Base-by-base conservation (phyloP, 2,113 vertebrate species). In the Tragelaphus imberbis region DNA sequence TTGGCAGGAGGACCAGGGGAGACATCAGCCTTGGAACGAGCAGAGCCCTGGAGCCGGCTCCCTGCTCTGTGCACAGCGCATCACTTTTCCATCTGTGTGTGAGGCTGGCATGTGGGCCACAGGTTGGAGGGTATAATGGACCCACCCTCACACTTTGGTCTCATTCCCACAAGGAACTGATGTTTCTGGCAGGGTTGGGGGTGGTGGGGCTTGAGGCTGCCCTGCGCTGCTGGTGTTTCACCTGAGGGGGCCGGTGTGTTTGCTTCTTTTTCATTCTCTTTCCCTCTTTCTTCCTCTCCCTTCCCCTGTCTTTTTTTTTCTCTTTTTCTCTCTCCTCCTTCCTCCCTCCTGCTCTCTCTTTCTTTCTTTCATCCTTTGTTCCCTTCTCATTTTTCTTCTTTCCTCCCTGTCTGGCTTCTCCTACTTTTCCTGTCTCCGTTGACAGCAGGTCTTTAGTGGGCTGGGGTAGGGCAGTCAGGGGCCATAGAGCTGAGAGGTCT, bases 1-100 rank as follows among this genome's bases (percentile, higher is more conserved):
- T 94, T 96, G 97, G 96, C 97, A 94, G 68, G 40, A 86, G 95
- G 80, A 96, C 71, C 33, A 95, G 90, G 68, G 7, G 77, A 61
- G 93, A 84, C 61, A 80, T 90, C 94, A 96, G 47, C 58, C 71
- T 84, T 84, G 95, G 87, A 94, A 88, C 12, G 23, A 93, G 53
- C 19, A 0, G 14, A 11, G 27, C 10, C 4, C 63, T 90, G 71
- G 81, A 75, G 71, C 5, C 0, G n/a, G 53, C 56, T 91, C 90
- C 16, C 92, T 89, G 68, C 82, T 47, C 30, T 53, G 51, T 58
- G 90, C 85, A 86, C 13, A 75, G 56, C 36, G 36, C 55, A 90
- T 89, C 56, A 47, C 47, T 96, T 93, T 94, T 79, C 82, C 90
- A 87, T 96, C 88, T 96, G 92, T 84, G 51, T 80, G 90, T 91